Evolutionary conservation across 2,888 invertebrate species (phyloP).

Genomic region (Cremastinae sp.): DNA sequence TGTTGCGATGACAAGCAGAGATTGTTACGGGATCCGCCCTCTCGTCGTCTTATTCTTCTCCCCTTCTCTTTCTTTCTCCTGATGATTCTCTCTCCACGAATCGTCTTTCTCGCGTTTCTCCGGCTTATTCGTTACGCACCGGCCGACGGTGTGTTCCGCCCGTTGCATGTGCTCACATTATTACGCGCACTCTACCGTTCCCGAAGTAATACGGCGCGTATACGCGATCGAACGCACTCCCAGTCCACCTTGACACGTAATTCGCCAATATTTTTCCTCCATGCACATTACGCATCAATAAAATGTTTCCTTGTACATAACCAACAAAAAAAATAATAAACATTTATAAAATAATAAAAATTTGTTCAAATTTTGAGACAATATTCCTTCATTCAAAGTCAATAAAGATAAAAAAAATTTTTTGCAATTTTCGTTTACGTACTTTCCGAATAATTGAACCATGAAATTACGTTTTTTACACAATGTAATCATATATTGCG

Average conservation of each 20-base stretch:
- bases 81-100: conserved; percentile 12
- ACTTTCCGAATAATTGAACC: no score
- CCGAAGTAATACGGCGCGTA: conserved; percentile 27
- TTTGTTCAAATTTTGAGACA: no score
- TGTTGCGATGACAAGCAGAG: conserved; percentile 59
- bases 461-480: no score
- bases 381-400: no score
- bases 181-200: conserved; percentile 60
- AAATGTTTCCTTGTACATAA: no score
- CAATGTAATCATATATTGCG: no score
- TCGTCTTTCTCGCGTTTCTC: not conserved
- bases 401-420: no score
- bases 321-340: no score
- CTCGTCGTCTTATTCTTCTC: conserved; percentile 34
- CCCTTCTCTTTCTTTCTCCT: conserved; percentile 17
- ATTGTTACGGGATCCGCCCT: conserved; percentile 59
- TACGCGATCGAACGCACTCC: not conserved
- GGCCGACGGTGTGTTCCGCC: conserved; percentile 54
- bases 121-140: conserved; percentile 60
- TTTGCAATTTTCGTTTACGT: no score
- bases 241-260: conserved; percentile 7
- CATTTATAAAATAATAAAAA: no score
- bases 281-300: not conserved
- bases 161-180: conserved; percentile 61
- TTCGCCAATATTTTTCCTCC: conserved; percentile 20